These are phyloP conservation scores for Mustela lutreola DNA, from an alignment of 2,113 vertebrate species.

Conservation along the genomic window DNA sequence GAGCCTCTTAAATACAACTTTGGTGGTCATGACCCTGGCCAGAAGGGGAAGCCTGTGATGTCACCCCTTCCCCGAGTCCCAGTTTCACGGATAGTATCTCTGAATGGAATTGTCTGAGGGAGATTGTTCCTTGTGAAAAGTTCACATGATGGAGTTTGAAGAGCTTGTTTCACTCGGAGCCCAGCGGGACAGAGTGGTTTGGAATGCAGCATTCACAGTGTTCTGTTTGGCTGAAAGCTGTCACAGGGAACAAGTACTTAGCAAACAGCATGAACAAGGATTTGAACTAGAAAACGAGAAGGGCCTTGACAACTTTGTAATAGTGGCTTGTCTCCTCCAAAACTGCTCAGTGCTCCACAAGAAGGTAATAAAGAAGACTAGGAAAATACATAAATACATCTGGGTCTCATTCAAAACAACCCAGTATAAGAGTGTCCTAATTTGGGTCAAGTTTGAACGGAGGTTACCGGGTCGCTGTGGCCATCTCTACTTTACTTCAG, in stretches of 20 bases:
- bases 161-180: conserved; percentile 94
- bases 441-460: background rate
- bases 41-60: conserved; percentile 94
- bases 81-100: conserved; percentile 90
- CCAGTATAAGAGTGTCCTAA: background rate
- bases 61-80: conserved; percentile 91
- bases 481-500: background rate
- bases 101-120: conserved; percentile 95
- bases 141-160: conserved; percentile 98
- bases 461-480: background rate
- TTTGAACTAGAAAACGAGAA: conserved; percentile 98
- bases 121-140: conserved; percentile 96
- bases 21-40: conserved; percentile 93
- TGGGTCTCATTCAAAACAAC: conserved; percentile 39
- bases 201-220: conserved; percentile 97
- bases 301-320: conserved; percentile 95
- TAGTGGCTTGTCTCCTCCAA: conserved; percentile 92
- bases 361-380: conserved; percentile 84
- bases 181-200: conserved; percentile 97
- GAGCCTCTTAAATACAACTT: conserved; percentile 91
- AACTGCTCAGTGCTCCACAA: conserved; percentile 91
- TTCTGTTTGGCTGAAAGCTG: conserved; percentile 98
- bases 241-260: conserved; percentile 99
- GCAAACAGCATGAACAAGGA: conserved; percentile 99
- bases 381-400: conserved; percentile 44